Base-by-base conservation (phyloP, 2,113 vertebrate species). In the Acinonyx jubatus region DNA sequence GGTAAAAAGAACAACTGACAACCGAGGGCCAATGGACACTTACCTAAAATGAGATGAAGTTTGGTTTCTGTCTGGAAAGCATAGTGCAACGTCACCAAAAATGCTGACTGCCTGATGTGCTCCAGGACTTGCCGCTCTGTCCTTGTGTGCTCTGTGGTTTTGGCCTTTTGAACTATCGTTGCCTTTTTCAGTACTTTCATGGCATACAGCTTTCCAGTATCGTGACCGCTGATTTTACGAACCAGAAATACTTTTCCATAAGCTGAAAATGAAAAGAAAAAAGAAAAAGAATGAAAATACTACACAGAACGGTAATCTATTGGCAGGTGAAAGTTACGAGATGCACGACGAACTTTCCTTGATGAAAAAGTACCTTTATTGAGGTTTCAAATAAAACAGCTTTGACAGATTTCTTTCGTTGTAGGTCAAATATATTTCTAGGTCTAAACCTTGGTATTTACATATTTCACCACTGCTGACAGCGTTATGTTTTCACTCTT, bases 111-210 rank as follows among this genome's bases (percentile, higher is more conserved):
- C 50, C 99, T 99, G 83, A 99, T 99, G 97, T 99, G 99, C 98
- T 99, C 99, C 98, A 99, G 98, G 81, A 99, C 99, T 87, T 99
- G 99, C 1, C 99, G 99, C 88, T 99, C 99, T 0, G 99, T 99
- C 85, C 99, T 98, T 0, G 99, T 99, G 98, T 99, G 99, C 81
- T 99, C 99, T 0, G 99, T 99, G 11, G 99, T 99, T 99, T 99
- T 99, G 86, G 99, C 99, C 98, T 99, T 99, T 96, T 99, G 99
- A 90, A 99, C 99, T 18, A 99, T 99, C 4, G 99, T 99, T 95
- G 99, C 99, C 98, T 99, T 99, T 98, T 99, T 99, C 98, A 99
- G 98, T 15, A 99, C 99, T 98, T 99, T 99, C 99, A 99, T 99
- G 88, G 99, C 99, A 36, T 99, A 99, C 81, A 99, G 99, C 94